phyloP scores from a whole-genome alignment of 2,888 invertebrate species.

The Achlya flavicornis region DNA sequence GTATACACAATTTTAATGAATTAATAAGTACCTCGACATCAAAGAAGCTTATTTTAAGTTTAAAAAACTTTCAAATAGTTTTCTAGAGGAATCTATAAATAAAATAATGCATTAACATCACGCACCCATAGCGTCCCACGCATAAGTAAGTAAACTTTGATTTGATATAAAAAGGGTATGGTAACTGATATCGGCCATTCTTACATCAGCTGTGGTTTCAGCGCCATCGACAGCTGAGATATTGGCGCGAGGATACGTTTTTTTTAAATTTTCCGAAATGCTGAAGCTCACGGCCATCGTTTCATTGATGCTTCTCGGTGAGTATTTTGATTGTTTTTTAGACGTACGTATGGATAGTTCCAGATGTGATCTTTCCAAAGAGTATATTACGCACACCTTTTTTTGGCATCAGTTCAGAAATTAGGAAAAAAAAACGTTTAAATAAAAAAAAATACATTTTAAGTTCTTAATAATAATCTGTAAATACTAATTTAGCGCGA shows the following conservation, averaged over 20 bases:
- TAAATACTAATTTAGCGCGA: too few species aligned
- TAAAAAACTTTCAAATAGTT: neutral
- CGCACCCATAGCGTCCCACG: constrained; percentile 23
- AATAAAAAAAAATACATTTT: too few species aligned
- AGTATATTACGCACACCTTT: too few species aligned
- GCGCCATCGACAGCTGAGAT: constrained; percentile 47
- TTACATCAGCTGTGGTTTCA: constrained; percentile 24
- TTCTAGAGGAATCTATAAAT: neutral
- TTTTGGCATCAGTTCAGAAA: too few species aligned
- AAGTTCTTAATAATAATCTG: too few species aligned
- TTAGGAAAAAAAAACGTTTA: too few species aligned
- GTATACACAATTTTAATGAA: too few species aligned
- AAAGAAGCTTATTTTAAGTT: too few species aligned
- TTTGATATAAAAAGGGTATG: constrained; percentile 60
- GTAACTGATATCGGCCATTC: constrained; percentile 43
- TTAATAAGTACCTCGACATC: too few species aligned
- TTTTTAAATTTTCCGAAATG: constrained; percentile 47
- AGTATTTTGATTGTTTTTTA: constrained; percentile 39
- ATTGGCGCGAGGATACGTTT: constrained; percentile 24
- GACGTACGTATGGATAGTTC: too few species aligned
- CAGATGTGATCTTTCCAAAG: too few species aligned
- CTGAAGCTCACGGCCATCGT: constrained; percentile 67
- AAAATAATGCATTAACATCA: neutral
- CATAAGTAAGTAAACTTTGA: constrained; percentile 49
- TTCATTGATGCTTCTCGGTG: constrained; percentile 71